Percentiles rank a stretch among this genome's conserved stretches.
Evolutionary conservation across 2,797 vertebrate species (phyloP).

Genomic region (Sebastes minor): DNA sequence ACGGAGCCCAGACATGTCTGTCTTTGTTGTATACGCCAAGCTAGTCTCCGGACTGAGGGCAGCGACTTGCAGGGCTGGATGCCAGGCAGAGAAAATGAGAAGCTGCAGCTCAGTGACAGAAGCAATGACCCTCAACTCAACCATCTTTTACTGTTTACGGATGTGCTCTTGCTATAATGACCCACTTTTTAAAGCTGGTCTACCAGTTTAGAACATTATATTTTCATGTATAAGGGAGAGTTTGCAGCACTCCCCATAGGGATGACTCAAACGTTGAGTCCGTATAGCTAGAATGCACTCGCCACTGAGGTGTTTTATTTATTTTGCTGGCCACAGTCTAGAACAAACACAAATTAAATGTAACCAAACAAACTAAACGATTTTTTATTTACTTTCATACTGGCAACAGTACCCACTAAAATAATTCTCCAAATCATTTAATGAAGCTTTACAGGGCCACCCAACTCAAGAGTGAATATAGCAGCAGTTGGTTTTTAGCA

Average conservation of each 20-base stretch:
- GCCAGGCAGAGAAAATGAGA: constrained; percentile 67
- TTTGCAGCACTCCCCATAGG: background rate
- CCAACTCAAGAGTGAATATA: background rate
- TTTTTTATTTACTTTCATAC: background rate
- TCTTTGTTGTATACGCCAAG: constrained; percentile 50
- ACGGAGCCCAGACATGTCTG: constrained; percentile 44
- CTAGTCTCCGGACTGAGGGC: constrained; percentile 54
- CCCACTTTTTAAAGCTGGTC: constrained; percentile 43
- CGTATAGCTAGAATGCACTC: background rate
- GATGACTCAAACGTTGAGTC: constrained; percentile 2
- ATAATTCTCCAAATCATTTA: background rate
- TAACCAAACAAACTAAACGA: background rate
- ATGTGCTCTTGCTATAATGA: constrained; percentile 48
- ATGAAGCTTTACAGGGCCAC: background rate
- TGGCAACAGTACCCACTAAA: background rate
- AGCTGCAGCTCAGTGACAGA: constrained; percentile 66
- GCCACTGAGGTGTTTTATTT: background rate
- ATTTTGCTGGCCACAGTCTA: background rate
- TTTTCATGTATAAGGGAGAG: constrained; percentile 32
- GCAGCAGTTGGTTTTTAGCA: background rate
- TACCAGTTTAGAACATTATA: constrained; percentile 31
- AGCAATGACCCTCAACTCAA: constrained; percentile 67
- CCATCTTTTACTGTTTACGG: constrained; percentile 59
- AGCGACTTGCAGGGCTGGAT: constrained; percentile 55
- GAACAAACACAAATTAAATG: background rate